These are phyloP conservation scores for Cryptus armator DNA, from an alignment of 2,888 invertebrate species.

Conservation along the genomic window DNA sequence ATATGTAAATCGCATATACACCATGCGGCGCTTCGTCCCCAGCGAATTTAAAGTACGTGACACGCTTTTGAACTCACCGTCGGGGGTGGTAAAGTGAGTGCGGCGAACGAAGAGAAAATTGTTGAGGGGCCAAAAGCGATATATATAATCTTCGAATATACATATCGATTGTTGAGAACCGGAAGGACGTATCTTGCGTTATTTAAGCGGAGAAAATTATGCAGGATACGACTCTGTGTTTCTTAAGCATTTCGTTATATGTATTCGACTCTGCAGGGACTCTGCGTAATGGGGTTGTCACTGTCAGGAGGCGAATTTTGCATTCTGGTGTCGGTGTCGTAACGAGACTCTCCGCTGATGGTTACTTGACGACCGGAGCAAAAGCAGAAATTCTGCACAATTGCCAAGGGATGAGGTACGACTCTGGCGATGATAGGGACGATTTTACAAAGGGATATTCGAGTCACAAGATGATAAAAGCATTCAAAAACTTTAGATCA, in stretches of 20 bases:
- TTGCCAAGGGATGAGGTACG: background rate
- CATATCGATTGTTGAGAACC: background rate
- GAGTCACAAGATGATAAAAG: background rate
- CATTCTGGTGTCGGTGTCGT: constrained; percentile 30
- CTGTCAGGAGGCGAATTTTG: constrained; percentile 54
- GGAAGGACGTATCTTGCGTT: too few species aligned
- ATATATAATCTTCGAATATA: constrained; percentile 3
- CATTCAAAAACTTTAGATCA: constrained; percentile 7
- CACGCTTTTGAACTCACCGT: constrained; percentile 50
- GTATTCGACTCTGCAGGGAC: constrained; percentile 28
- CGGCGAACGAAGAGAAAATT: constrained; percentile 8
- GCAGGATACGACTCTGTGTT: too few species aligned
- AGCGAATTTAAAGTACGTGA: constrained; percentile 58
- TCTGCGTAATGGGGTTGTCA: constrained; percentile 54
- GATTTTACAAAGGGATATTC: background rate
- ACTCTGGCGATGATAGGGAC: background rate
- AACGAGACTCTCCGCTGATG: constrained; percentile 19
- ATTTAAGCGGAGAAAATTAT: too few species aligned
- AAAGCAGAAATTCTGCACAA: constrained; percentile 9
- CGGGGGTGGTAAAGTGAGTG: background rate
- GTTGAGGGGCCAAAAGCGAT: background rate
- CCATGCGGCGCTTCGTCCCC: background rate
- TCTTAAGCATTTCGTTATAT: background rate
- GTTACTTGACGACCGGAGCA: constrained; percentile 1
- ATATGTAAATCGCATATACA: background rate